Conservation (phyloP, 30 jellyfish, hydroid and myxozoan genomes). For the Aurelia coerulea region DNA sequence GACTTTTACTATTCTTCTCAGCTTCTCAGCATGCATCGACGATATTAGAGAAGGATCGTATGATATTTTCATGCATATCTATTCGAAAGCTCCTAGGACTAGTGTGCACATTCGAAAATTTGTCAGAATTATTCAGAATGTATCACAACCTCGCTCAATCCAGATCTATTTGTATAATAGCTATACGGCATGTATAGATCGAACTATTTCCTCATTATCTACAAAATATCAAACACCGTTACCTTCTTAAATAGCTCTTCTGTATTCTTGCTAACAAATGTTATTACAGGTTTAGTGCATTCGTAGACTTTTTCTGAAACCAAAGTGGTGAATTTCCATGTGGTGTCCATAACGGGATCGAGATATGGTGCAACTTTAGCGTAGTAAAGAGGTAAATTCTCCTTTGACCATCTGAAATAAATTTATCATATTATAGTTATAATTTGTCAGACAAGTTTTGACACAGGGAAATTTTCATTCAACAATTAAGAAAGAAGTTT, state of each 20-base stretch:
- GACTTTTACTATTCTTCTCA: too few species aligned
- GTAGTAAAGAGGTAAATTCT: slow-evolving; percentile 28
- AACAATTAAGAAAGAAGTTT: too few species aligned
- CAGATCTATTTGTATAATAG: background rate
- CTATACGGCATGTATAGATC: background rate
- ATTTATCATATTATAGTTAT: too few species aligned
- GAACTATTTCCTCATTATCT: background rate
- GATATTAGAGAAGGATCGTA: too few species aligned
- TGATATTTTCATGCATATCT: too few species aligned
- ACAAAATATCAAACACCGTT: background rate
- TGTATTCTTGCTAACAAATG: slow-evolving; percentile 21
- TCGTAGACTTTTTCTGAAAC: slow-evolving; percentile 44
- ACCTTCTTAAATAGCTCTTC: slow-evolving; percentile 78
- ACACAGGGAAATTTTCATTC: too few species aligned
- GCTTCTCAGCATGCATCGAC: too few species aligned
- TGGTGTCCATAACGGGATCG: slow-evolving; percentile 77
- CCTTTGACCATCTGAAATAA: too few species aligned
- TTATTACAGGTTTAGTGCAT: slow-evolving; percentile 69
- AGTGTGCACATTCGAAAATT: too few species aligned
- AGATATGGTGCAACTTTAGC: slow-evolving; percentile 67
- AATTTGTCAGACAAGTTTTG: too few species aligned
- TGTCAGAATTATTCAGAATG: too few species aligned
- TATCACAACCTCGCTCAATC: background rate
- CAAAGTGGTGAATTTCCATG: slow-evolving; percentile 35
- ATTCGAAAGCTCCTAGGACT: too few species aligned